Percentiles rank a stretch among this genome's conserved stretches.
phyloP scores from a whole-genome alignment of 2,888 invertebrate species.

The Hofmannophila pseudospretella region DNA sequence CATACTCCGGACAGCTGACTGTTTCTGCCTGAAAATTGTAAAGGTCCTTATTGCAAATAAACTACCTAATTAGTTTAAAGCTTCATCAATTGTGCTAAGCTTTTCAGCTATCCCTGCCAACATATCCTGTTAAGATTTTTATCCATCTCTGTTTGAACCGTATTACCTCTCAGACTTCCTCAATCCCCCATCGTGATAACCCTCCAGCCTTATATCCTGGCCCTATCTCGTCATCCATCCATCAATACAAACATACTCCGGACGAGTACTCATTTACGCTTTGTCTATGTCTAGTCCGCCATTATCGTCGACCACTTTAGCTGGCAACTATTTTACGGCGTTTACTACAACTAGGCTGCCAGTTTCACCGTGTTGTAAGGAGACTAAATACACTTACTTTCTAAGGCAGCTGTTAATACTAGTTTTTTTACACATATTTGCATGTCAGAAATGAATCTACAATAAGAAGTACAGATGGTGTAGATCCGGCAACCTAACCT shows the following conservation, averaged over 20 bases:
- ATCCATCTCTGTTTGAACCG: background rate
- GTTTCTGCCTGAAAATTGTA: too few relatives aligned
- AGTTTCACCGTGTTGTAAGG: slow-evolving; percentile 15
- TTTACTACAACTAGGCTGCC: slow-evolving; percentile 14
- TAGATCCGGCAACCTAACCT: too few relatives aligned
- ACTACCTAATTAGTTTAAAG: too few relatives aligned
- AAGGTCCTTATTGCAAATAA: too few relatives aligned
- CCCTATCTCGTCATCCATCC: slow-evolving; percentile 14
- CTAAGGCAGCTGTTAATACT: too few relatives aligned
- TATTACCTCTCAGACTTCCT: background rate
- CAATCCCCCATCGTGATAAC: slow-evolving; percentile 7
- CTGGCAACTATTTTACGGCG: slow-evolving; percentile 23
- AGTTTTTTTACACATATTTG: too few relatives aligned
- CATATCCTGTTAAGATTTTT: too few relatives aligned
- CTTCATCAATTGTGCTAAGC: too few relatives aligned
- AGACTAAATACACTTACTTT: too few relatives aligned
- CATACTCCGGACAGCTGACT: slow-evolving; percentile 14
- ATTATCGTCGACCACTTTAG: slow-evolving; percentile 21
- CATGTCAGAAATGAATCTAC: too few relatives aligned
- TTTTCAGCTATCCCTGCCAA: too few relatives aligned
- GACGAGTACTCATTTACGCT: slow-evolving; percentile 14
- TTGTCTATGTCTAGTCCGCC: slow-evolving; percentile 19
- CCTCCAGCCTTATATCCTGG: slow-evolving; percentile 6
- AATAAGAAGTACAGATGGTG: too few relatives aligned
- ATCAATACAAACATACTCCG: slow-evolving; percentile 23